Evolutionary conservation across 2,888 invertebrate species (phyloP), one percentile per base, ranked within the genome.

Genomic region (Nowickia ferox): DNA sequence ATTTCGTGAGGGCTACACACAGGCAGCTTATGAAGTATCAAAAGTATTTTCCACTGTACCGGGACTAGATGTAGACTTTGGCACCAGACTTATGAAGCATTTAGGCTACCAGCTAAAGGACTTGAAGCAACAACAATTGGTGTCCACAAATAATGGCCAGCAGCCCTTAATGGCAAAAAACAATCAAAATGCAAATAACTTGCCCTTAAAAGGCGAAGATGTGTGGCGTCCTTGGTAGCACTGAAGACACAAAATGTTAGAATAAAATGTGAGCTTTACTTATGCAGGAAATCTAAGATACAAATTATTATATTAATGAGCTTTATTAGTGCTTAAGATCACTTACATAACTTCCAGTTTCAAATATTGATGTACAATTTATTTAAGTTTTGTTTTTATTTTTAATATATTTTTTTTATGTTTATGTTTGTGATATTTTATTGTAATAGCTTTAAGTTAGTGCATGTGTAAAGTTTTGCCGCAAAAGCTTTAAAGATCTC

Each of bases 41-140:
- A 95, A 96, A 88, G 96, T 97, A 90, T 93, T 97, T 88, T 96
- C 97, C 10, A 95, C 96, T 46, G 96, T 97, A 57, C 97, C 97
- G 38, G 97, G 97, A 71, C 95, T 97, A 88, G 97, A 97, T 92
- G 96, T 97, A 87, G 95, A 96, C 90, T 94, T 97, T 87, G 97
- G 97, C 61, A 96, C 97, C 48, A 96, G 96, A 90, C 94, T 97
- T 88, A 97, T 97, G 97, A 96, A 97, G 80, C 97, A 97, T 93
- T 94, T 97, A 88, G 97, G 97, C 4, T 96, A 97, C 93, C 95
- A 96, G 79, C 94, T 97, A 86, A 97, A 97, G 85, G 92, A 92
- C 74, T 88, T 92, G 77, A 90, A 91, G 72, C 87, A 89, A 30
- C 77, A 80, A 30, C 77, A 80, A 66, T 57, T 68, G n/a, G 71